Evolutionary conservation across 2,888 invertebrate species (phyloP), one percentile per base, ranked within the genome.

Genomic region (Rotaria socialis): DNA sequence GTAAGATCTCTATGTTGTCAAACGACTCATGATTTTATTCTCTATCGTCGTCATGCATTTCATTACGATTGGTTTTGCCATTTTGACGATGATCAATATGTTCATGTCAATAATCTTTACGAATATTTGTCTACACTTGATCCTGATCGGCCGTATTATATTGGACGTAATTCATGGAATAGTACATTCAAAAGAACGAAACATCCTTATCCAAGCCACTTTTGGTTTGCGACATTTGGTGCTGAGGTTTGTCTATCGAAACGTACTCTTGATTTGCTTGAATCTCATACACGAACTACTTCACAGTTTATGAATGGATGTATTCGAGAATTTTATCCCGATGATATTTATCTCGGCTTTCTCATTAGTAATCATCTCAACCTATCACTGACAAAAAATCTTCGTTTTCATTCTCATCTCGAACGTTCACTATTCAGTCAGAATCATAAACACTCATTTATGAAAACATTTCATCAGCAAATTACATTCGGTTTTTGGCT

Each of bases 191-290:
- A 58, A n/a, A 8, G 56, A 27, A 41, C 5, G 7, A 67, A 67
- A 74, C 8, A 85, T 85, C 52, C 41, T 27, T 85, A 27, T 43
- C 35, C 52, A 43, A 94, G 95, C 89, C 94, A 95, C 89, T 98
- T 97, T 93, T 97, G 96, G 96, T 98, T 98, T 93, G 97, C 96
- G 88, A 98, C 98, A 88, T 97, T 97, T 88, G 97, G 98, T 88
- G 98, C 97, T 89, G 98, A 97, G 88, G 96, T 96, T 92, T 98
- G 98, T 92, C 58, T 58, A 58, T 58, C 58, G 16, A 24, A 19
- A 24, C 6, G n/a, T 24, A 5, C 16, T 24, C 58, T 58, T 24
- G 10, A 58, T 11, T 11, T 58, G n/a, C n/a, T 58, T 6, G n/a
- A 58, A 16, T n/a, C 19, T 24, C n/a, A 58, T 58, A 58, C 58